These are phyloP conservation scores for Diplazon laetatorius DNA, from an alignment of 2,888 invertebrate genomes.

Conservation along the genomic window DNA sequence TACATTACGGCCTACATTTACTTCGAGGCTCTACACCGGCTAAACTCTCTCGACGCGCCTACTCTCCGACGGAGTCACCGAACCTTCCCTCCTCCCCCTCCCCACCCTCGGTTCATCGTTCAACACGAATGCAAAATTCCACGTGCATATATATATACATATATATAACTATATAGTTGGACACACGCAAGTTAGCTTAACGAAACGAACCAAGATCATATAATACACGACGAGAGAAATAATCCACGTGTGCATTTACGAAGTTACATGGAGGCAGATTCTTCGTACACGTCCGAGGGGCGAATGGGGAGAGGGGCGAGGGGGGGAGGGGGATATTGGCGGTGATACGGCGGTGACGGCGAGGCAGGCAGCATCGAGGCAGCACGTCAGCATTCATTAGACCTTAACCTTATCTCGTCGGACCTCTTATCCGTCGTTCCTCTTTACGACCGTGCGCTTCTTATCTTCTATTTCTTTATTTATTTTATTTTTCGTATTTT, in stretches of 20 bases:
- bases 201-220: neutral
- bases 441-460: constrained; percentile 42
- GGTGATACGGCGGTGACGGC: constrained; percentile 56
- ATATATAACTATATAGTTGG: no score
- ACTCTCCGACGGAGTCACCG: constrained; percentile 39
- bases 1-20: constrained; percentile 79
- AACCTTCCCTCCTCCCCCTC: constrained; percentile 38
- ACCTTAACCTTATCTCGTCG: constrained; percentile 73
- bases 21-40: constrained; percentile 70
- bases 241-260: constrained; percentile 8
- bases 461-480: constrained; percentile 37
- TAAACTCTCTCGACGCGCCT: constrained; percentile 63
- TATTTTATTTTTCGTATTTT: constrained; percentile 8
- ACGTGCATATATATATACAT: constrained; percentile 14
- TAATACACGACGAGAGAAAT: constrained; percentile 25
- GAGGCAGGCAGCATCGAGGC: constrained; percentile 68
- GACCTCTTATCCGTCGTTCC: constrained; percentile 62
- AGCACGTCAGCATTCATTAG: constrained; percentile 76
- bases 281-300: constrained; percentile 31
- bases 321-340: constrained; percentile 28
- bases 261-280: constrained; percentile 34
- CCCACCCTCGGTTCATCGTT: neutral
- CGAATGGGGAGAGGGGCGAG: no score
- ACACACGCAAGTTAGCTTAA: no score
- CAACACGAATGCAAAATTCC: constrained; percentile 7